Percentiles rank a stretch among this genome's conserved stretches.
Evolutionary conservation across 2,888 invertebrate genomes (phyloP).

Genomic region (Glyphotaelius pellucidus): DNA sequence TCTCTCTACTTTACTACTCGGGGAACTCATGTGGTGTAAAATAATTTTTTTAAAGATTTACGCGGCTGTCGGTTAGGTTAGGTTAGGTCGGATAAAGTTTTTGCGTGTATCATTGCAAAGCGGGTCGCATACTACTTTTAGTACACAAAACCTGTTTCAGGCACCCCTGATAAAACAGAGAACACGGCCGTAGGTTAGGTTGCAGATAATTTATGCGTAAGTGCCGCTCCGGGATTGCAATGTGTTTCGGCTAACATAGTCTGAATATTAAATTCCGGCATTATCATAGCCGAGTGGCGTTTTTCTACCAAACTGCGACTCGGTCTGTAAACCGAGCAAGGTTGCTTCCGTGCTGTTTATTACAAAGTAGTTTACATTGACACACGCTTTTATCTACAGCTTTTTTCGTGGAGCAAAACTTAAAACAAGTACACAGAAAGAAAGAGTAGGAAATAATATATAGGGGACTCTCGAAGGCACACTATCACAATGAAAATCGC

Average conservation of each 20-base stretch:
- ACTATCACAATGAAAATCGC: too few species aligned
- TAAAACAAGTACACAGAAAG: background rate
- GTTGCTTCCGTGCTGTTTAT: background rate
- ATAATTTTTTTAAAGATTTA: too few species aligned
- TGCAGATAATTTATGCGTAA: slow-evolving; percentile 62
- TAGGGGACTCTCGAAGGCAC: too few species aligned
- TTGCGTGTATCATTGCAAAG: too few species aligned
- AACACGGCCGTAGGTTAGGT: background rate
- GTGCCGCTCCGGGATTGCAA: slow-evolving; percentile 58
- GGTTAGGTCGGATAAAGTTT: too few species aligned
- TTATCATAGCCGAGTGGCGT: slow-evolving; percentile 54
- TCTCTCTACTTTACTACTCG: too few species aligned
- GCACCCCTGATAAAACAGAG: background rate
- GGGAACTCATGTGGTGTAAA: too few species aligned
- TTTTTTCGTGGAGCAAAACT: background rate
- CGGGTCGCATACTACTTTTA: background rate
- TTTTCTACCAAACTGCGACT: slow-evolving; percentile 52
- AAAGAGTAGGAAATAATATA: too few species aligned
- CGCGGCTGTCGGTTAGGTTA: too few species aligned
- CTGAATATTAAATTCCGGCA: slow-evolving; percentile 63
- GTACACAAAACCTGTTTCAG: background rate
- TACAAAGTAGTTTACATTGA: background rate
- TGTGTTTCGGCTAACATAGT: slow-evolving; percentile 62
- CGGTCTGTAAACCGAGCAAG: background rate
- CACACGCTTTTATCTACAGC: background rate